phyloP scores from a whole-genome alignment of 2,888 invertebrate genomes.

The Leptinotarsa rubiginosa region DNA sequence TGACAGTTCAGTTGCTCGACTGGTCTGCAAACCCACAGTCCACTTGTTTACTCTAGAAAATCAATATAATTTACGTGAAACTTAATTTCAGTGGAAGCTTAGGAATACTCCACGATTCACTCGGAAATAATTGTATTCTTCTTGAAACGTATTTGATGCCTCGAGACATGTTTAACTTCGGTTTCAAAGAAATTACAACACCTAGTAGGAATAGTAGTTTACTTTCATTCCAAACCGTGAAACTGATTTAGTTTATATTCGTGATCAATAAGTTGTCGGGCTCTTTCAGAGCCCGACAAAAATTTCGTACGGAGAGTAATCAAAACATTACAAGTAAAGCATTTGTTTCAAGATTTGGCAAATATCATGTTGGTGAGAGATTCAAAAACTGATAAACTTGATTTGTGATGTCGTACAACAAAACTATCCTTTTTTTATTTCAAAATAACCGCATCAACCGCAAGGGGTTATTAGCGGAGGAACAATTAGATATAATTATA shows the following conservation, averaged over 20 bases:
- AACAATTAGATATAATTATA: too few species aligned
- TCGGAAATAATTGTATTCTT: conserved; percentile 13
- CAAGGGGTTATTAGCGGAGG: too few species aligned
- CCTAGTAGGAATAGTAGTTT: conserved; percentile 7
- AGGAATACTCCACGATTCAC: conserved; percentile 8
- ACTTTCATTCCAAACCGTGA: too few species aligned
- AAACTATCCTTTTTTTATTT: too few species aligned
- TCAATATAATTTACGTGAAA: conserved; percentile 42
- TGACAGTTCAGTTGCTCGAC: conserved; percentile 41
- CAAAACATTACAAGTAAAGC: too few species aligned
- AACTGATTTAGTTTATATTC: neutral
- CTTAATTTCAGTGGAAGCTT: neutral
- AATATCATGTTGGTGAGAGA: too few species aligned
- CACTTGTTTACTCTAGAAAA: conserved; percentile 43
- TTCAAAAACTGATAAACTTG: too few species aligned
- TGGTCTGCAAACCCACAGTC: conserved; percentile 36
- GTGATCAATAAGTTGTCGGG: neutral
- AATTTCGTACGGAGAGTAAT: too few species aligned
- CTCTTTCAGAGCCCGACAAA: too few species aligned
- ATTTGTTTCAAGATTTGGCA: too few species aligned
- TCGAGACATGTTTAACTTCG: conserved; percentile 16
- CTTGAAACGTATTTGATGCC: conserved; percentile 9
- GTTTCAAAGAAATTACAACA: neutral
- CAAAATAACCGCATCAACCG: too few species aligned
- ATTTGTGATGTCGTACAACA: too few species aligned